Evolutionary conservation across 2,113 vertebrate genomes (phyloP), one percentile per base, ranked within the genome.

Genomic region (Trematomus loennbergii): DNA sequence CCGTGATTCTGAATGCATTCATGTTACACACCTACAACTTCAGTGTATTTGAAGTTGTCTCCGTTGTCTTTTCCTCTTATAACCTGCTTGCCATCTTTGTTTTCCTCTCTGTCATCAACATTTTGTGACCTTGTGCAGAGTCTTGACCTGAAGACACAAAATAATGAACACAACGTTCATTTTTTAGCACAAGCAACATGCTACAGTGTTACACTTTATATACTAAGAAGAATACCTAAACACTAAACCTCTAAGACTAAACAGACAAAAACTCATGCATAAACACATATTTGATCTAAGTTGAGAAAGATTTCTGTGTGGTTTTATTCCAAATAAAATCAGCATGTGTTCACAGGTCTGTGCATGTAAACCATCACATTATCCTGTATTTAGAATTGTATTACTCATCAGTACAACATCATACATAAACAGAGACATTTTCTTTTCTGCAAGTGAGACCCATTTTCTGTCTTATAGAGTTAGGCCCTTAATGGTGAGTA

Each of bases 11-110:
- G 22, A 45, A 46, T 36, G 13, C 48, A 57, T 71, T 53, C 3
- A 36, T 33, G 72, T 71, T 18, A 85, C 91, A 36, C 55, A 94
- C 92, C 91, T 43, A 88, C 87, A 66, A 87, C 85, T 55, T 87
- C 87, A 60, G 77, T 15, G 15, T 78, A 85, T 25, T 22, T 76
- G 53, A 61, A 75, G 36, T 87, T 73, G 12, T 67, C 65, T 59
- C 18, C 53, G 3, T 17, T 53, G 22, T 72, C 65, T 50, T 70
- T 68, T 13, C 64, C 79, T 1, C 72, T 59, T 12, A 82, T 72
- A 57, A 72, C 49, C 55, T 89, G 84, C 48, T 77, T 0, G 0
- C 77, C 64, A 6, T 87, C 85, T 73, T 70, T 46, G 40, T 17
- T 72, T 71, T 87, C 81, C 18, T 81, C 80, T 46, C 58, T 45